Conservation (phyloP, 2,113 vertebrate genomes). For the Notiomystis cincta region DNA sequence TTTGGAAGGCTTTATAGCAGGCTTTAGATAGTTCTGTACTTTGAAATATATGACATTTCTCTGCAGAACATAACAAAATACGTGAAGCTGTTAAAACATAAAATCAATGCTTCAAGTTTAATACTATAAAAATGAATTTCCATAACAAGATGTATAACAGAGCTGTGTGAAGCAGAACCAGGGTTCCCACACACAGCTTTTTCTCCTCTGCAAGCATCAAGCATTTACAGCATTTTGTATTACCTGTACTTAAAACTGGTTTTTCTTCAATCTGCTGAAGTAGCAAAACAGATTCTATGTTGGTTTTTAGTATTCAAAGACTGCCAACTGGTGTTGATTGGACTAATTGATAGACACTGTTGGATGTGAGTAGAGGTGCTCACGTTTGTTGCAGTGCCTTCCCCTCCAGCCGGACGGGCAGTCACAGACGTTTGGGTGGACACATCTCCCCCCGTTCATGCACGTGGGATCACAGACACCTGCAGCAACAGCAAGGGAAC, state of each 20-base stretch:
- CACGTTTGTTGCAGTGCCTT: slow-evolving; percentile 71
- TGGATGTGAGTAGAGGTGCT: slow-evolving; percentile 16
- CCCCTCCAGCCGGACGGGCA: slow-evolving; percentile 76
- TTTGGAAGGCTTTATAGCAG: slow-evolving; percentile 55
- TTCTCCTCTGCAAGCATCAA: neutral
- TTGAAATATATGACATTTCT: slow-evolving; percentile 65
- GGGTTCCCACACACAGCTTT: neutral
- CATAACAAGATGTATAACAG: slow-evolving; percentile 60
- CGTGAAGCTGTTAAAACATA: slow-evolving; percentile 51
- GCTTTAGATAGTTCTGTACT: slow-evolving; percentile 57
- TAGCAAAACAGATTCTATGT: neutral
- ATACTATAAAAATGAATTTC: slow-evolving; percentile 67
- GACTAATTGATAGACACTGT: neutral
- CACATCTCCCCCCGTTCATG: slow-evolving; percentile 77
- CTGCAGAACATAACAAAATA: slow-evolving; percentile 63
- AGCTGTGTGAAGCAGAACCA: slow-evolving; percentile 14
- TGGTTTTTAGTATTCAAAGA: slow-evolving; percentile 18
- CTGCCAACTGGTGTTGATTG: neutral
- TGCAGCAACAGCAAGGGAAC: neutral
- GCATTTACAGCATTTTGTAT: neutral
- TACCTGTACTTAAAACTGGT: neutral
- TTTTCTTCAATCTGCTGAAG: neutral
- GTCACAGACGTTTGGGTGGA: slow-evolving; percentile 74
- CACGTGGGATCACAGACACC: slow-evolving; percentile 81
- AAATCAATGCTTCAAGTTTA: slow-evolving; percentile 64